Evolutionary conservation across 2,888 invertebrate species (phyloP).

Genomic region (Fissipunctia ypsillon): DNA sequence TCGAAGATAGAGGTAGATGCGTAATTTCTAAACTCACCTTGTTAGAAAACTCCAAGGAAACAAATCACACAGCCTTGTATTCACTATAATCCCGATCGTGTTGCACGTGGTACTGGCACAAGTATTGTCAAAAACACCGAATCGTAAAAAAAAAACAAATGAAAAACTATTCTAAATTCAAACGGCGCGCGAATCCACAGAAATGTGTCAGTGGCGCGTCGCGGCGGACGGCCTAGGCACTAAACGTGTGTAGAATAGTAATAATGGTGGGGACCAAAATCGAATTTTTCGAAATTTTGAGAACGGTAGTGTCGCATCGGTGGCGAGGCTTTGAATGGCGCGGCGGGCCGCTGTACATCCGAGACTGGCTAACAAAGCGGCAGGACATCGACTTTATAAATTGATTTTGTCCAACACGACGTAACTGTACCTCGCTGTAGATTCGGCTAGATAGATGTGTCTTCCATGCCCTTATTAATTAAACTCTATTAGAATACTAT

Average conservation of each 20-base stretch:
- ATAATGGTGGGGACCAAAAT: constrained; percentile 80
- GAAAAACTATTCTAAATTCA: constrained; percentile 87
- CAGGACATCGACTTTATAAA: constrained; percentile 90
- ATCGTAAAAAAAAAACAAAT: constrained; percentile 78
- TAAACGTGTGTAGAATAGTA: constrained; percentile 82
- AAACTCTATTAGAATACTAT: constrained; percentile 32
- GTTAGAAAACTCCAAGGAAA: constrained; percentile 68
- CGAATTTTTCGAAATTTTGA: constrained; percentile 83
- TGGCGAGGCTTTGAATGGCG: constrained; percentile 86
- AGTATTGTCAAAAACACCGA: constrained; percentile 79
- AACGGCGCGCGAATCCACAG: constrained; percentile 86
- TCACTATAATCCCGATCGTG: constrained; percentile 74
- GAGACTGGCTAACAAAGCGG: constrained; percentile 83
- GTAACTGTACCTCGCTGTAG: constrained; percentile 81
- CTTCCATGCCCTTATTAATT: constrained; percentile 63
- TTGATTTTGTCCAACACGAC: constrained; percentile 85
- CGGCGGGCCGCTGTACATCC: constrained; percentile 80
- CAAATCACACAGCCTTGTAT: constrained; percentile 67
- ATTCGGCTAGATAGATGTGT: constrained; percentile 68
- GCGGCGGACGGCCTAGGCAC: constrained; percentile 86
- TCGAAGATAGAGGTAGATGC: constrained; percentile 25
- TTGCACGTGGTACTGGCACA: constrained; percentile 79
- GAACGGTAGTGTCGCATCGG: constrained; percentile 83
- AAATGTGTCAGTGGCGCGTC: constrained; percentile 90
- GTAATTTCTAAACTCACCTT: constrained; percentile 78